Conservation (phyloP, 2,113 vertebrate species). For the Glaucidium brasilianum region DNA sequence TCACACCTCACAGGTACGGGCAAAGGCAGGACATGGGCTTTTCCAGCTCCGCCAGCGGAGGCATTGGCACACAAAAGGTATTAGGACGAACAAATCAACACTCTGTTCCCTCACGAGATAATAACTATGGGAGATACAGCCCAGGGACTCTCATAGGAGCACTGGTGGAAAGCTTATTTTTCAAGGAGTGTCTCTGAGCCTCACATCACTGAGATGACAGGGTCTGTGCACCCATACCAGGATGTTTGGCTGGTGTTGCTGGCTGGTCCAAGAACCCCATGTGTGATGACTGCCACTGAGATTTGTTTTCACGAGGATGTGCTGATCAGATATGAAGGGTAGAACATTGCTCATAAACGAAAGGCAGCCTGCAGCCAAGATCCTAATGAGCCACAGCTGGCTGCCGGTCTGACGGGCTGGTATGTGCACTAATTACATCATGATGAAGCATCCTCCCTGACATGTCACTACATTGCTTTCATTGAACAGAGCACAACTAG, state of each 20-base stretch:
- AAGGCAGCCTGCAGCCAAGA: neutral
- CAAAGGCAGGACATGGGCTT: neutral
- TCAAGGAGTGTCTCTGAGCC: neutral
- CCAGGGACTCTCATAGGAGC: neutral
- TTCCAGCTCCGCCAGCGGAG: neutral
- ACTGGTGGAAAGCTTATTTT: neutral
- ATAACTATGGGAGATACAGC: neutral
- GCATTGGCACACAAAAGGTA: rapidly evolving
- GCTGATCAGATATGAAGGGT: neutral
- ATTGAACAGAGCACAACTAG: neutral
- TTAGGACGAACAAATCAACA: neutral
- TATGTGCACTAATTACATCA: constrained; percentile 7
- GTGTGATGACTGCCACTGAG: neutral
- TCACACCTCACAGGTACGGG: rapidly evolving
- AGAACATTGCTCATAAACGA: constrained; percentile 14
- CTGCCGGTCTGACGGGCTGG: neutral
- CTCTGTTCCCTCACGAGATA: neutral
- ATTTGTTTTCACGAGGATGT: constrained; percentile 5
- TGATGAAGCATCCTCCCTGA: neutral
- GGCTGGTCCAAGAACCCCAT: neutral
- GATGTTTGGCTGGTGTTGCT: neutral
- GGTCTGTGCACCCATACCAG: neutral
- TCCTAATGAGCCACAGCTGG: constrained; percentile 56
- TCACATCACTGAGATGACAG: neutral
- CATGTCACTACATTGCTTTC: neutral